Evolutionary conservation across 1,140 invertebrate species (phyloP), one percentile per base, ranked within the genome.

Genomic region (Hesperophylax magnus): DNA sequence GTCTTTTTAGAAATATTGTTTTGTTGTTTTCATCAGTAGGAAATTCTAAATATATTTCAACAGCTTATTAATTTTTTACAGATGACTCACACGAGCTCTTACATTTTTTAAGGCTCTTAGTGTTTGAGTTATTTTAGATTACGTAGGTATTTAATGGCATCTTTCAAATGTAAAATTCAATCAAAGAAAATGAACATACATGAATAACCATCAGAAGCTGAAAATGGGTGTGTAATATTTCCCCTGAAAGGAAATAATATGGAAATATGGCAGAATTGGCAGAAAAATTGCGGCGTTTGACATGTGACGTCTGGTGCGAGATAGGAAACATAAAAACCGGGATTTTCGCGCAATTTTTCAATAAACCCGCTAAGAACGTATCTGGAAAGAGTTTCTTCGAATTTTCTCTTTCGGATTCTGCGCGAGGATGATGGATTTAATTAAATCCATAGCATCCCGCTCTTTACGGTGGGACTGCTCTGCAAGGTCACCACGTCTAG

Each of bases 281-380:
- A 8, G 39, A 47, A 14, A 47, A 47, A 47, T 47, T 8, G 9
- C 39, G 39, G 39, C 39, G 79, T 76, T 75, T 80, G 79, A 80
- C 65, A 80, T 65, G 79, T 67, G 79, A 80, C 75, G 71, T 76
- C 27, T 63, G 39, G 58, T 27, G 61, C 39, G 71, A 80, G 71
- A 80, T 60, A 22, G 56, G 24, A 47, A 17, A 54, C 52, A 58
- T 58, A 14, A 58, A 61, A 60, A 20, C 7, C 31, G 34, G 20
- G n/a, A 52, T 47, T 47, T 52, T 74, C 27, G 53, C 60, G 31
- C 47, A 34, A 52, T 56, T 65, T 67, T 72, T 24, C 69, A 72
- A 54, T 72, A 72, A 72, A 72, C 39, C 22, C 39, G 67, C 39
- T n/a, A 27, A 54, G 53, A 54, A 72, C 47, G 52, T 72, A 72